Conservation (phyloP, 2,113 vertebrate species). For the Chrysochloris asiatica region DNA sequence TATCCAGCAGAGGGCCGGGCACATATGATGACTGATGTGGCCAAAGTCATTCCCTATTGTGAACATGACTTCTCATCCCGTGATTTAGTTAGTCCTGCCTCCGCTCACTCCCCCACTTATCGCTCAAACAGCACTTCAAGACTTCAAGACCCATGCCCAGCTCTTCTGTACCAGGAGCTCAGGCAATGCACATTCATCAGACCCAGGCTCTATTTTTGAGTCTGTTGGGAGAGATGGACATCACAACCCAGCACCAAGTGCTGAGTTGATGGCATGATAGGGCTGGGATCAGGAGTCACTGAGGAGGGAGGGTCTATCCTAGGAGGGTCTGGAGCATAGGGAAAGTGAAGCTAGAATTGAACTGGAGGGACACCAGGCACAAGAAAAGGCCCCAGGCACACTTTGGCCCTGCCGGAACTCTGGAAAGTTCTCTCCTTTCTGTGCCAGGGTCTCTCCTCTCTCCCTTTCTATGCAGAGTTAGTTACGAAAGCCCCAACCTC, state of each 20-base stretch:
- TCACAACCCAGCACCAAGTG: neutral
- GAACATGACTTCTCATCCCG: neutral
- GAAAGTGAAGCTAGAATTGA: neutral
- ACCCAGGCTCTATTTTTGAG: neutral
- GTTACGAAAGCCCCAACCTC: neutral
- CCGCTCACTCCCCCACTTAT: neutral
- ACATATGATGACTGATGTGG: rapidly evolving
- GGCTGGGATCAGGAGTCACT: neutral
- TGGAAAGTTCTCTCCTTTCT: no score
- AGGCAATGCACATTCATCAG: neutral
- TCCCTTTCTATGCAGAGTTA: neutral
- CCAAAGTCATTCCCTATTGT: neutral
- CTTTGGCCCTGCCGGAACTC: neutral
- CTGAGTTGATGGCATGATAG: neutral
- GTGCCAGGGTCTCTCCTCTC: neutral
- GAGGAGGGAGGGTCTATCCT: neutral
- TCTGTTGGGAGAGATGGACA: neutral
- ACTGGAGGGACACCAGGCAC: neutral
- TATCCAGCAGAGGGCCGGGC: neutral
- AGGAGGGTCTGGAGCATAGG: neutral
- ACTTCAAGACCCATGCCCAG: no score
- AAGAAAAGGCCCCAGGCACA: neutral
- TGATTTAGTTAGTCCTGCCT: neutral
- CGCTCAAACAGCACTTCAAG: neutral
- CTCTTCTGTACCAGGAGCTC: neutral